Evolutionary conservation across 2,113 vertebrate species (phyloP).

Genomic region (Cinclus cinclus): DNA sequence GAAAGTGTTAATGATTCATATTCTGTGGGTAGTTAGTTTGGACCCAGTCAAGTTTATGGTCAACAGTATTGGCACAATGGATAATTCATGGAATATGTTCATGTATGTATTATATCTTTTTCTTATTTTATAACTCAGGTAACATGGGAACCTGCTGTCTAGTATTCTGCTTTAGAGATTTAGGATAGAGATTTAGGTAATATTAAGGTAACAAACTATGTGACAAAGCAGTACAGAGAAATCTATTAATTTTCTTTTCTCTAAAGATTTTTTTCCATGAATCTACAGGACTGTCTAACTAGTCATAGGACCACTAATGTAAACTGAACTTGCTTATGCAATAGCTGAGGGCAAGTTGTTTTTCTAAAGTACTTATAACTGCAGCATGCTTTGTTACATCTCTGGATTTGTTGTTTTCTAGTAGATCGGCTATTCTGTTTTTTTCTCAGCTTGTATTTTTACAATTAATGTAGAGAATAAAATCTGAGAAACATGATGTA

Average conservation of each 20-base stretch:
- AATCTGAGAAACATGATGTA: background rate
- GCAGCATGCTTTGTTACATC: background rate
- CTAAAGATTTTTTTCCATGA: background rate
- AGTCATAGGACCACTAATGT: background rate
- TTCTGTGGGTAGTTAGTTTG: background rate
- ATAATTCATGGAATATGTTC: background rate
- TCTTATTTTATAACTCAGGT: background rate
- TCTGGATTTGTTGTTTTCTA: background rate
- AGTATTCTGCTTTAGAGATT: background rate
- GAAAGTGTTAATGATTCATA: background rate
- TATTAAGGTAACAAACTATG: background rate
- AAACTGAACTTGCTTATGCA: background rate
- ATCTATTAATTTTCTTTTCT: background rate
- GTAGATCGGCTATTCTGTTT: background rate
- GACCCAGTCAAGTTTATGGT: background rate
- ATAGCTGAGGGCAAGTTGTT: background rate
- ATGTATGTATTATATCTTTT: background rate
- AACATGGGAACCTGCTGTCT: background rate
- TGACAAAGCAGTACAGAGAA: background rate
- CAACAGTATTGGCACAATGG: background rate
- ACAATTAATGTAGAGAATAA: background rate
- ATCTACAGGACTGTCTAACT: background rate
- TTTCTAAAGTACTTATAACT: background rate
- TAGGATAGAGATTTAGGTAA: background rate
- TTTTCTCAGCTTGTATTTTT: background rate